Base-by-base conservation (phyloP, 2,888 invertebrate species). In the Entomobrya multifasciata region DNA sequence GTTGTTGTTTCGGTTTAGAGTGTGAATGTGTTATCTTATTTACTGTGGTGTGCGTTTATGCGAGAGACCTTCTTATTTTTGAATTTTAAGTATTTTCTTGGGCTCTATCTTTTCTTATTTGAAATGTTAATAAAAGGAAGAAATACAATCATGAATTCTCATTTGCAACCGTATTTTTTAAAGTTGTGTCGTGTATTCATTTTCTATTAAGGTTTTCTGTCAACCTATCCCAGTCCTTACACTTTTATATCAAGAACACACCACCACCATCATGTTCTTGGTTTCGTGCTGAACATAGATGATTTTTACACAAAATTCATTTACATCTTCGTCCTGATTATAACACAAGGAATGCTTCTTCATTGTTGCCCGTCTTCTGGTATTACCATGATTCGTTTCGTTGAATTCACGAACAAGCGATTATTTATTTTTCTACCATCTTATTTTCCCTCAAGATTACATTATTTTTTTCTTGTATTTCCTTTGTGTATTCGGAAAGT, bases 341-440 rank as follows among this genome's bases (percentile, higher is more conserved):
- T 77, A 44, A 44, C 44, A 57, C 20, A 60, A 25, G n/a, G n/a
- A n/a, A n/a, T 52, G 22, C 49, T 57, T 22, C 3, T 1, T 17
- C 13, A 79, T 3, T 41, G 8, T 65, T 65, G 17, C 41, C 65
- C 41, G 41, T 62, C 62, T 62, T 65, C 65, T 36, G 36, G 65
- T 17, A 65, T 41, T 65, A 65, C 6, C 65, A 17, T 17, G 81
- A 81, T 81, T 81, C 70, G 70, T 76, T 83, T 62, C 82, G 76
- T 83, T 83, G 82, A 83, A 83, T 83, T 83, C 82, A 83, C 82
- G 74, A 83, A 83, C 70, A 22, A 70, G 57, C 55, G 65, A 79
- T 79, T 79, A 79, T 79, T 79, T 79, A 79, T 67, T 47, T 65
- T 30, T 36, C 41, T 65, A 2, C 20, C 41, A 30, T n/a, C 20